Conservation (phyloP, 2,113 vertebrate species). For the Gadus macrocephalus region DNA sequence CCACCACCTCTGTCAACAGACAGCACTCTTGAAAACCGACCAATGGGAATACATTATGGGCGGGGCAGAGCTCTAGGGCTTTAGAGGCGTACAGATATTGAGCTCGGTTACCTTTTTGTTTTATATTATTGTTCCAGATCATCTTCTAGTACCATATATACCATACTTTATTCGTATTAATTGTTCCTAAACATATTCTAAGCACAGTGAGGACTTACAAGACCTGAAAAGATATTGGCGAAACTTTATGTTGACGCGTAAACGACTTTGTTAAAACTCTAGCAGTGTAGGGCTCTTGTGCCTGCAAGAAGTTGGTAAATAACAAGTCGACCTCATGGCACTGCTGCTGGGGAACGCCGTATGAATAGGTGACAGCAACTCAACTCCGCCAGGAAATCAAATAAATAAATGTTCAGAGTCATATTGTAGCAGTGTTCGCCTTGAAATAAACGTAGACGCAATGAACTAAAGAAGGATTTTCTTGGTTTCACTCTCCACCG, state of each 20-base stretch:
- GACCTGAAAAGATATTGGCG: too few species aligned
- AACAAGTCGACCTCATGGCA: conserved; percentile 52
- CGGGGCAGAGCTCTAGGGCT: neutral
- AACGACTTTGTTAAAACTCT: neutral
- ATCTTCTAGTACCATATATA: too few species aligned
- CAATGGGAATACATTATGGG: conserved; percentile 33
- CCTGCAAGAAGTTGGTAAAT: conserved; percentile 51
- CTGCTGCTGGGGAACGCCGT: conserved; percentile 10
- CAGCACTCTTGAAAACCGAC: neutral
- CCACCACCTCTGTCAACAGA: conserved; percentile 28
- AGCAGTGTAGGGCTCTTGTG: conserved; percentile 14
- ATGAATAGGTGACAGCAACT: conserved; percentile 28
- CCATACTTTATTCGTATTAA: too few species aligned
- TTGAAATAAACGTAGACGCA: too few species aligned
- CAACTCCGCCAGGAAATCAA: neutral
- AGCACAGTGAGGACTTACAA: too few species aligned
- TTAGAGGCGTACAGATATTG: neutral
- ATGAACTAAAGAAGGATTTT: too few species aligned
- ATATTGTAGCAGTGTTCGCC: too few species aligned
- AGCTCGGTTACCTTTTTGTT: too few species aligned
- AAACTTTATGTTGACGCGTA: too few species aligned
- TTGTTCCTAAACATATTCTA: too few species aligned
- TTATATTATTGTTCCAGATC: too few species aligned
- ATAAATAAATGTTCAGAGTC: neutral
- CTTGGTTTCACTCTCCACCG: too few species aligned